Base-by-base conservation (phyloP, 2,113 vertebrate species). In the Rhinolophus sinicus region DNA sequence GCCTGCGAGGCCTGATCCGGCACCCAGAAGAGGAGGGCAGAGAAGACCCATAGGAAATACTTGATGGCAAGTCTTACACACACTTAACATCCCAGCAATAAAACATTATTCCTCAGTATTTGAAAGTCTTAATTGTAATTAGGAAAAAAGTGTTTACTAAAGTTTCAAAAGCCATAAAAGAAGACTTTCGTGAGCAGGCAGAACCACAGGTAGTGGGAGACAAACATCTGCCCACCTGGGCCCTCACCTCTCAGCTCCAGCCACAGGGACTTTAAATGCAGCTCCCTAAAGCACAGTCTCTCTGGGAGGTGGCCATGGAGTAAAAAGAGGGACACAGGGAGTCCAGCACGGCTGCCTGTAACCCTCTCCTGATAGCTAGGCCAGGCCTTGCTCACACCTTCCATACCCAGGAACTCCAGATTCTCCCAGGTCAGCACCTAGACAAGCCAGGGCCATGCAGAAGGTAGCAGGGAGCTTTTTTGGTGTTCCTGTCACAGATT, bases 121-220 rank as follows among this genome's bases (percentile, higher is more conserved):
- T 93, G 35, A 64, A 95, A 85, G 47, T 83, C 73, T 88, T 91
- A 85, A 93, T 35, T 94, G 24, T 88, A 95, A 96, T 21, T 70
- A 81, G 50, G 70, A 16, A 50, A 67, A 93, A 89, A 92, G 81
- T 28, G 44, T 67, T 95, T 78, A 80, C 69, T 93, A 6, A 93
- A 95, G 81, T 96, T 96, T 84, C 92, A n/a, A 95, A 97, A 94
- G 58, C 56, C 54, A 78, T 58, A 38, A 73, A 76, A 50, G 67
- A 88, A 58, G 62, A 58, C 52, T 70, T 92, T 11, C 19, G 81
- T 30, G 60, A 89, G 30, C 35, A 94, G 19, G 65, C 15, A 87
- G 92, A 84, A 82, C 21, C 18, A 75, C 47, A 62, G 52, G 62
- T 33, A 65, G 38, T 2, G 16, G 33, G 44, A 76, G 26, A 94